Evolutionary conservation across 2,113 vertebrate species (phyloP).

Genomic region (Jacana jacana): DNA sequence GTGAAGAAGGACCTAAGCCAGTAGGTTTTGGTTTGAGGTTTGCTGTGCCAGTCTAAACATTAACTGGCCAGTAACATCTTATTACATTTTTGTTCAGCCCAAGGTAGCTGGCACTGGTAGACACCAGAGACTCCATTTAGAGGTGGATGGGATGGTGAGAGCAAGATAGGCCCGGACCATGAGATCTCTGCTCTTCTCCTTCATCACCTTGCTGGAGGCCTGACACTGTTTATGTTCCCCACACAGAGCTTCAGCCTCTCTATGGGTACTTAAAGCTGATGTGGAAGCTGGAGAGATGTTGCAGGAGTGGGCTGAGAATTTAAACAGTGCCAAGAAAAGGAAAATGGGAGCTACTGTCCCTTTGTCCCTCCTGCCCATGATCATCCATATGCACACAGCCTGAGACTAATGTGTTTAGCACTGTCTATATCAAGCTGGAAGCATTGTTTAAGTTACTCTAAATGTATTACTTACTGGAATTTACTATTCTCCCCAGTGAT

Average conservation of each 20-base stretch:
- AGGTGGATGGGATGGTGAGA: neutral
- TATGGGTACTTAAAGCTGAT: neutral
- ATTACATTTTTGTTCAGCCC: neutral
- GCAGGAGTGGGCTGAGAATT: neutral
- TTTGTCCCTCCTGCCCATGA: neutral
- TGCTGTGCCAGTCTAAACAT: neutral
- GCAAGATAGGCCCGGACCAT: neutral
- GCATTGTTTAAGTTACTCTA: neutral
- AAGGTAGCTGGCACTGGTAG: neutral
- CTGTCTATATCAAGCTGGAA: neutral
- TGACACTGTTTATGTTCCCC: neutral
- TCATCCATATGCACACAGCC: neutral
- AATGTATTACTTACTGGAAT: neutral
- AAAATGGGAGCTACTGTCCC: neutral
- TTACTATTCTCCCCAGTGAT: neutral
- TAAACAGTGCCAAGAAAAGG: neutral
- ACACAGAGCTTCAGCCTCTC: neutral
- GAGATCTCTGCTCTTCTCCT: neutral
- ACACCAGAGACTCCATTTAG: neutral
- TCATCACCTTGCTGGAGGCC: neutral
- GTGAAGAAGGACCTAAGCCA: neutral
- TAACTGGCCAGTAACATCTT: neutral
- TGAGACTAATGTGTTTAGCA: neutral
- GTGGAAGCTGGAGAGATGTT: neutral
- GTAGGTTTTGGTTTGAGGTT: neutral